phyloP scores from a whole-genome alignment of 1,140 invertebrate species.

The Lysiphlebus fabarum region DNA sequence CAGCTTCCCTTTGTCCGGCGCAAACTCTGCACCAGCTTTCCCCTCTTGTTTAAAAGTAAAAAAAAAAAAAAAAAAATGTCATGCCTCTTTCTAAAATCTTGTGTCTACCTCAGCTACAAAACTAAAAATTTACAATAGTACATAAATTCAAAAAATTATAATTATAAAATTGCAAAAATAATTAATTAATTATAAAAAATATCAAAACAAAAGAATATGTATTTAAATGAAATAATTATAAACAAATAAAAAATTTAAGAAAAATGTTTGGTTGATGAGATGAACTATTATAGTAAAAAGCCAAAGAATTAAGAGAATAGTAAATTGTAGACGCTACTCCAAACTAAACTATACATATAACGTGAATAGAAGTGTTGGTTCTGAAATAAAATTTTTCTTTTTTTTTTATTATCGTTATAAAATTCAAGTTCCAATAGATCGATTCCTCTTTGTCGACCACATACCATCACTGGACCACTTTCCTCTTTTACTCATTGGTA shows the following conservation, averaged over 20 bases:
- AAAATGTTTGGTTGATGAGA: too few relatives aligned
- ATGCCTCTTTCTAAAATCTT: not conserved
- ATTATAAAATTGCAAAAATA: too few relatives aligned
- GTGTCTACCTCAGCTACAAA: too few relatives aligned
- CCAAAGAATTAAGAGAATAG: too few relatives aligned
- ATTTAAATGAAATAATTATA: too few relatives aligned
- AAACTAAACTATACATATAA: constrained; percentile 30
- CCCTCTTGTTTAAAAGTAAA: not conserved
- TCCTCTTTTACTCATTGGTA: constrained; percentile 15
- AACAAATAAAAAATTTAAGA: too few relatives aligned
- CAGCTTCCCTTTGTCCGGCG: constrained; percentile 46
- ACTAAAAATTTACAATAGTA: too few relatives aligned
- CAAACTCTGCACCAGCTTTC: constrained; percentile 30
- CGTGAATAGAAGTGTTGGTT: constrained; percentile 8
- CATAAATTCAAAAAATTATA: too few relatives aligned
- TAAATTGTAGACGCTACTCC: constrained; percentile 28
- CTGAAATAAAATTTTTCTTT: not conserved
- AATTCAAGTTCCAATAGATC: constrained; percentile 50
- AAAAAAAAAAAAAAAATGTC: not conserved
- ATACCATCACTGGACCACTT: constrained; percentile 28
- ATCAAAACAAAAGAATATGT: too few relatives aligned
- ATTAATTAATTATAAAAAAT: too few relatives aligned
- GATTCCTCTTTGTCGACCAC: constrained; percentile 43
- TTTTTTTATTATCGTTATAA: constrained; percentile 37
- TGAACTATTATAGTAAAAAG: too few relatives aligned